Evolutionary conservation across 2,888 invertebrate genomes (phyloP).

Genomic region (Neoitamus cyanurus): DNA sequence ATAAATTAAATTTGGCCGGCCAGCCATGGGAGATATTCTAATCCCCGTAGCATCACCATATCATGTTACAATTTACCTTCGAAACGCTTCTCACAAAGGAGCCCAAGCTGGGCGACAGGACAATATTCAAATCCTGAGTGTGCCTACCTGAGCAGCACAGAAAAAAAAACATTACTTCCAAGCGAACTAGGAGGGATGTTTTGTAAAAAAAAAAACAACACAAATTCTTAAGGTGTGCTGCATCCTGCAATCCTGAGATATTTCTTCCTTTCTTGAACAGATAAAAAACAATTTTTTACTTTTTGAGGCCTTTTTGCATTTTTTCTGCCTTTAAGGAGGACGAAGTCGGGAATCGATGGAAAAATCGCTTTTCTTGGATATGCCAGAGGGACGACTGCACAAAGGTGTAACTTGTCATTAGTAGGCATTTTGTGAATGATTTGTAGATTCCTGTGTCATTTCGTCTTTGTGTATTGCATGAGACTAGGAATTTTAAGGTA

Average conservation of each 20-base stretch:
- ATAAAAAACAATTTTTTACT: slow-evolving; percentile 39
- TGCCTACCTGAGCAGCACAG: slow-evolving; percentile 46
- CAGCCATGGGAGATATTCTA: slow-evolving; percentile 22
- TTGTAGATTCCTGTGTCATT: slow-evolving; percentile 49
- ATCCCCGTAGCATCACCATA: slow-evolving; percentile 48
- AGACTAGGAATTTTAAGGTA: not conserved
- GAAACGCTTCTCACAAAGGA: slow-evolving; percentile 36
- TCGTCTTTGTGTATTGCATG: not conserved
- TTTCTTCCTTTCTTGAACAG: slow-evolving; percentile 29
- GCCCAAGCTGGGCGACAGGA: slow-evolving; percentile 10
- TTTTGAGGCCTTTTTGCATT: slow-evolving; percentile 47
- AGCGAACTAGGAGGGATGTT: not conserved
- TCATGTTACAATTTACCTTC: slow-evolving; percentile 52
- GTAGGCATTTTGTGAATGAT: slow-evolving; percentile 50
- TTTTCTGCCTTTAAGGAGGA: slow-evolving; percentile 5
- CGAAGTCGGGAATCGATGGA: not conserved
- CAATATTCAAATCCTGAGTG: slow-evolving; percentile 49
- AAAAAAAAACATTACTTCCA: not conserved
- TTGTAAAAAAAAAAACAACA: not conserved
- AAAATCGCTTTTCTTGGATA: not conserved
- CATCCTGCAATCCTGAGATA: slow-evolving; percentile 25
- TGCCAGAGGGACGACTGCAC: not conserved
- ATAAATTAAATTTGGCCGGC: slow-evolving; percentile 6
- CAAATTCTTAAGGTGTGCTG: slow-evolving; percentile 29
- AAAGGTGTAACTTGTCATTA: slow-evolving; percentile 53